These are phyloP conservation scores for Drosophila borborema DNA, from an alignment of 2,888 invertebrate genomes.

Conservation along the genomic window DNA sequence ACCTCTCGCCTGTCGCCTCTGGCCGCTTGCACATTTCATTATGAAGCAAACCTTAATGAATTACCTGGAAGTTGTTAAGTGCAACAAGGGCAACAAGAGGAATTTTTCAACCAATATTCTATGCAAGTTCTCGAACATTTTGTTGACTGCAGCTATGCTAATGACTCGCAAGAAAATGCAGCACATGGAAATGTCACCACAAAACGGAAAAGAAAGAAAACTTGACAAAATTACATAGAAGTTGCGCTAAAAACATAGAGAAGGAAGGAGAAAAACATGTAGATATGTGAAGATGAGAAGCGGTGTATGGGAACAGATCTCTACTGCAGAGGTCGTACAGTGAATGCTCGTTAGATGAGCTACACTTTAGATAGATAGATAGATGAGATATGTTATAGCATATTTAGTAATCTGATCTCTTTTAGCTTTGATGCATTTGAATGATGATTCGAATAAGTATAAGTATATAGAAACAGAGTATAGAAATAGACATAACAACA, in stretches of 20 bases:
- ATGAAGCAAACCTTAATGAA: conserved; percentile 68
- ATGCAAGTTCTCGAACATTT: conserved; percentile 16
- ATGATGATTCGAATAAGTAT: too few relatives aligned
- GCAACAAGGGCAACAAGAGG: conserved; percentile 33
- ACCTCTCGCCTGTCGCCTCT: neutral
- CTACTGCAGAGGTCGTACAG: neutral
- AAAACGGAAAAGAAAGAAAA: conserved; percentile 17
- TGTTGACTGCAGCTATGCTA: conserved; percentile 31
- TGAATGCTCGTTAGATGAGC: neutral
- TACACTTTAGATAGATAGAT: too few relatives aligned
- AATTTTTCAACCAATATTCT: conserved; percentile 7
- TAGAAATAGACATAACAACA: too few relatives aligned
- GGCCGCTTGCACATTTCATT: conserved; percentile 52
- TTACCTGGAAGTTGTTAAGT: conserved; percentile 70
- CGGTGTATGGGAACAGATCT: neutral
- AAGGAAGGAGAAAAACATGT: neutral
- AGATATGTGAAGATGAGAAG: neutral
- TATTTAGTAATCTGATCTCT: too few relatives aligned
- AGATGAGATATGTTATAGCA: too few relatives aligned
- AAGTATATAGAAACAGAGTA: too few relatives aligned
- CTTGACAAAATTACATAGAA: conserved; percentile 21
- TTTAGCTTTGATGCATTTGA: too few relatives aligned
- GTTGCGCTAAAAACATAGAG: neutral
- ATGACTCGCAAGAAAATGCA: conserved; percentile 30
- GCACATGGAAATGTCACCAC: conserved; percentile 14